A percentile compares a stretch with the other conserved stretches of the same genome.
These are phyloP conservation scores for Ephydatia muelleri DNA, from an alignment of 37 sponge, comb jelly and placozoan genomes.

Conservation along the genomic window DNA sequence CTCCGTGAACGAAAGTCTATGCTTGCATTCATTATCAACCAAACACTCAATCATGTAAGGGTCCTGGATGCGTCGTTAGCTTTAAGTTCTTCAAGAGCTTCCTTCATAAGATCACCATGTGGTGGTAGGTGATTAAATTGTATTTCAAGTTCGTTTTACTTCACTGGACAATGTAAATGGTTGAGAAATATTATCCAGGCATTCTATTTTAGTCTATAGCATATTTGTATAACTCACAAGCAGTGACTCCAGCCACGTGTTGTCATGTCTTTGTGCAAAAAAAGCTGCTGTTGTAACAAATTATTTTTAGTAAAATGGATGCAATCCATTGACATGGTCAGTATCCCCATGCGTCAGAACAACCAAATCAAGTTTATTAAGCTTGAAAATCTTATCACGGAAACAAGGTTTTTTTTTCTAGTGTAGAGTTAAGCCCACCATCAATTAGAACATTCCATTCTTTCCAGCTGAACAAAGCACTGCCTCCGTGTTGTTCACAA, in stretches of 20 bases:
- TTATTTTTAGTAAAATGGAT: background rate
- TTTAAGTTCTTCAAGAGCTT: background rate
- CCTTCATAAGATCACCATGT: background rate
- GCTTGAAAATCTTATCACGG: background rate
- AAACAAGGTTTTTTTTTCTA: background rate
- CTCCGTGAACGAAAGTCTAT: background rate
- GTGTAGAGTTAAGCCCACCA: background rate
- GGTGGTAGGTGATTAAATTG: background rate
- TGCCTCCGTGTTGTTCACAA: background rate
- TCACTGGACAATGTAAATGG: background rate
- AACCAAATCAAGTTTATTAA: slow-evolving; percentile 14
- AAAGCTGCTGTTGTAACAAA: background rate
- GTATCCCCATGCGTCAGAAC: slow-evolving; percentile 14
- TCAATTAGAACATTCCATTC: slow-evolving; percentile 10
- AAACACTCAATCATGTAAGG: slow-evolving; percentile 4
- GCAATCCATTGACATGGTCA: slow-evolving; percentile 6
- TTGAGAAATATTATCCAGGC: background rate
- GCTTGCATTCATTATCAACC: background rate
- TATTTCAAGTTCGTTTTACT: background rate
- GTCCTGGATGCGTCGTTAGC: background rate
- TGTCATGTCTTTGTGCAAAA: background rate
- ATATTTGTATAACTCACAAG: slow-evolving; percentile 1
- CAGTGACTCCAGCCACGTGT: background rate
- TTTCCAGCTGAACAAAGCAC: slow-evolving; percentile 10
- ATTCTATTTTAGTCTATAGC: background rate